These are phyloP conservation scores for Drosophila pectinifera DNA, from an alignment of 1,140 invertebrate species.

Conservation along the genomic window DNA sequence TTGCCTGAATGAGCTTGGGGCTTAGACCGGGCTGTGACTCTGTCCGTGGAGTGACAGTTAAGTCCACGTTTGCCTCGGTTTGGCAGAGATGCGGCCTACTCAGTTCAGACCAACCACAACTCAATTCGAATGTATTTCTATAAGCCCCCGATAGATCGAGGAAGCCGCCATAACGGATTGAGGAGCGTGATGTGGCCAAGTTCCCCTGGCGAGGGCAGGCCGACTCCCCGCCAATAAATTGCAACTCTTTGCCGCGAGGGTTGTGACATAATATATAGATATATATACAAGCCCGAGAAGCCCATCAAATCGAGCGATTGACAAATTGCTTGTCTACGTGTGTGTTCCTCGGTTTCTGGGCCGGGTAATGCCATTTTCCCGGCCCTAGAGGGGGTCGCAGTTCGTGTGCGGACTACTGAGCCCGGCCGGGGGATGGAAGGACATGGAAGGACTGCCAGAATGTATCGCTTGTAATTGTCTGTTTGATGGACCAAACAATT, in stretches of 20 bases:
- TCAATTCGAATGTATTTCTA: no score
- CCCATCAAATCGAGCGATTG: slow-evolving; percentile 77
- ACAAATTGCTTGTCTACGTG: slow-evolving; percentile 81
- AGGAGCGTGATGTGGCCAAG: neutral
- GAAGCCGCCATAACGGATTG: neutral
- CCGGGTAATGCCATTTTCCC: slow-evolving; percentile 17
- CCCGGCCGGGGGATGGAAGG: neutral
- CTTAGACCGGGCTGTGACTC: no score
- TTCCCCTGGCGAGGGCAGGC: no score
- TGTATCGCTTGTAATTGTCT: slow-evolving; percentile 78
- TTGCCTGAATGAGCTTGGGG: no score
- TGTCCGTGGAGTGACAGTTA: no score
- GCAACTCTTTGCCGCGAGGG: slow-evolving; percentile 34
- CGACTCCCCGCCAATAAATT: slow-evolving; percentile 6
- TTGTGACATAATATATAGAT: neutral
- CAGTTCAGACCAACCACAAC: no score
- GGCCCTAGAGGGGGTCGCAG: neutral
- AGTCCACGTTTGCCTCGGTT: no score
- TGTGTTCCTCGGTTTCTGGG: slow-evolving; percentile 56
- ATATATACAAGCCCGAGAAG: slow-evolving; percentile 19
- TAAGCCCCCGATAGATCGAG: neutral
- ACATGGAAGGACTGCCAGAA: no score
- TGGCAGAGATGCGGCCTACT: no score
- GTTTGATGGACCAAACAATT: slow-evolving; percentile 84
- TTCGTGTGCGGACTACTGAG: slow-evolving; percentile 61